phyloP scores from a whole-genome alignment of 2,797 vertebrate species.

The Hapalemur alaotrensis region DNA sequence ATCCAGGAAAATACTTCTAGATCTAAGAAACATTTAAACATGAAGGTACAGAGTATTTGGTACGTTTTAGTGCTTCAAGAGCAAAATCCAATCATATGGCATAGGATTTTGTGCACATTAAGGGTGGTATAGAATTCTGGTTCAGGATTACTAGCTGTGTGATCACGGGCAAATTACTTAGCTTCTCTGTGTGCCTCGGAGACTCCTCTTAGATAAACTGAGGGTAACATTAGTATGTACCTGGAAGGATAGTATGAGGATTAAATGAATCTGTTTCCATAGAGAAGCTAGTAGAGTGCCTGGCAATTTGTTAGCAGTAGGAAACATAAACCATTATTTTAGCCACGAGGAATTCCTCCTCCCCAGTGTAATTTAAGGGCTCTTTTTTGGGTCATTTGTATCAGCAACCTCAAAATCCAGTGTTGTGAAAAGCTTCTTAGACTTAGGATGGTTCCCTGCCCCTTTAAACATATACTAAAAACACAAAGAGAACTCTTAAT shows the following conservation, averaged over 20 bases:
- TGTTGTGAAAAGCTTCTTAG: background rate
- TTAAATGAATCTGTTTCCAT: slow-evolving; percentile 15
- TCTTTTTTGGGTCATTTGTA: background rate
- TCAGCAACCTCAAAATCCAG: background rate
- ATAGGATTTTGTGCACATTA: background rate
- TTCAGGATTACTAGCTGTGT: background rate
- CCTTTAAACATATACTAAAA: background rate
- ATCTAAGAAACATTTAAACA: slow-evolving; percentile 13
- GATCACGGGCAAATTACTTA: background rate
- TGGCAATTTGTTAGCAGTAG: background rate
- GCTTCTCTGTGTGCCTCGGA: background rate
- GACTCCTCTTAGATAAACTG: background rate
- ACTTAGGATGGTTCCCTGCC: background rate
- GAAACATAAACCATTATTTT: background rate
- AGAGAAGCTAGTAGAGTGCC: background rate
- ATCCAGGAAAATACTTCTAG: slow-evolving; percentile 2
- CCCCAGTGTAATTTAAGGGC: background rate
- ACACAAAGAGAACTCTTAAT: background rate
- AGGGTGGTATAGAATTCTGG: background rate
- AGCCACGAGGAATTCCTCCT: background rate
- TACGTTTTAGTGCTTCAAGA: background rate
- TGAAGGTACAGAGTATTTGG: background rate
- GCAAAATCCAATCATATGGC: background rate
- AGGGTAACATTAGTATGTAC: background rate
- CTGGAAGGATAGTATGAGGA: background rate